Percentiles rank a stretch among this genome's conserved stretches.
These are phyloP conservation scores for Burhinus oedicnemus DNA, from an alignment of 2,113 vertebrate genomes.

Conservation along the genomic window DNA sequence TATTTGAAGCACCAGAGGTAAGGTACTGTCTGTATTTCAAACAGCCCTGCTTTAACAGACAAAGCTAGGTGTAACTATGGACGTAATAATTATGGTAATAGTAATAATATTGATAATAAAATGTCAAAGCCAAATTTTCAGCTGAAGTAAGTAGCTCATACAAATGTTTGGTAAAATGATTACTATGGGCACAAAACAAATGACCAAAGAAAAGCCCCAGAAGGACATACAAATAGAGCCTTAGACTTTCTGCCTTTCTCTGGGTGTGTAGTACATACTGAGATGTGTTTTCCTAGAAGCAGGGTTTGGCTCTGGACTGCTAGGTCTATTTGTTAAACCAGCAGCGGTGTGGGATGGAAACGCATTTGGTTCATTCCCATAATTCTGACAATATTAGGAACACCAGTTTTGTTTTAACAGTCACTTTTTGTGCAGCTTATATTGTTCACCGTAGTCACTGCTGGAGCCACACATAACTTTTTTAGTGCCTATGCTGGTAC, in stretches of 20 bases:
- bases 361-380: neutral
- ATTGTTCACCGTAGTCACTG: rapidly evolving
- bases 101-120: neutral
- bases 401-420: neutral
- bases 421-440: neutral
- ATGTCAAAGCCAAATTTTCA: neutral
- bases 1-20: neutral
- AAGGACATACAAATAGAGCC: neutral
- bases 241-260: neutral
- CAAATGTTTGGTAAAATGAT: neutral
- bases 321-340: neutral
- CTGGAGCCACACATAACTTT: neutral
- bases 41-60: neutral
- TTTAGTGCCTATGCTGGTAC: neutral
- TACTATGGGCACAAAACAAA: neutral
- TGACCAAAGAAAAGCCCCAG: neutral
- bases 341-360: neutral
- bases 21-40: neutral
- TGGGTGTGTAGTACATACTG: neutral
- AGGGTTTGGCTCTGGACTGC: neutral
- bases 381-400: neutral
- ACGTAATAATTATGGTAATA: neutral
- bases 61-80: neutral
- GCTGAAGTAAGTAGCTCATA: neutral
- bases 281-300: neutral